Conservation (phyloP, 2,113 vertebrate species). For the Ciconia boyciana region DNA sequence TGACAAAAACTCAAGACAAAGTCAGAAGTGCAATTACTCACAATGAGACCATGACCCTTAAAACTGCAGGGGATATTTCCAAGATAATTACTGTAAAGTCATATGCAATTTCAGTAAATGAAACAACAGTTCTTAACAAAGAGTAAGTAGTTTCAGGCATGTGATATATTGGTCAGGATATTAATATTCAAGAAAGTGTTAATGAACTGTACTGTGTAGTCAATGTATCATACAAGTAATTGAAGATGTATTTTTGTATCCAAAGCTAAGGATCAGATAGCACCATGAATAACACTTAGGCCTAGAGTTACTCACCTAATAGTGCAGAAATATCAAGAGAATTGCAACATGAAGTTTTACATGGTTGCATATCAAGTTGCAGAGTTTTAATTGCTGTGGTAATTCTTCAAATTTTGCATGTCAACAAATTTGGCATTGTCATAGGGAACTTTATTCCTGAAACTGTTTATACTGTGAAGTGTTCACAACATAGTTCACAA, state of each 20-base stretch:
- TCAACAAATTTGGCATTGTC: not conserved
- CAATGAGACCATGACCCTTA: not conserved
- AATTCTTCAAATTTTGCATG: not conserved
- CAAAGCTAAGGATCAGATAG: not conserved
- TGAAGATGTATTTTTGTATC: not conserved
- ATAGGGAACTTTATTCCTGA: not conserved
- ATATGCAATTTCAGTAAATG: not conserved
- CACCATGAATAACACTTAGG: not conserved
- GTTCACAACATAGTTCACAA: not conserved
- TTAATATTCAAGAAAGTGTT: not conserved
- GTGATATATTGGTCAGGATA: not conserved
- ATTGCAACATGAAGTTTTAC: not conserved
- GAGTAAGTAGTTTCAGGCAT: not conserved
- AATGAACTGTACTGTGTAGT: not conserved
- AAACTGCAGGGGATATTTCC: not conserved
- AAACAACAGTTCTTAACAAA: not conserved
- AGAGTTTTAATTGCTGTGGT: not conserved
- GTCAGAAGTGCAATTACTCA: not conserved
- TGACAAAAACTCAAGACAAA: not conserved
- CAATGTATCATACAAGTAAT: not conserved
- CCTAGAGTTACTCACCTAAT: not conserved
- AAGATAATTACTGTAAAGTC: not conserved
- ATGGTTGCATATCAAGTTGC: not conserved
- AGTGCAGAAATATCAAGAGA: not conserved
- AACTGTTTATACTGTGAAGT: not conserved